Evolutionary conservation across 2,113 vertebrate species (phyloP).

Genomic region (Neomonachus schauinslandi): DNA sequence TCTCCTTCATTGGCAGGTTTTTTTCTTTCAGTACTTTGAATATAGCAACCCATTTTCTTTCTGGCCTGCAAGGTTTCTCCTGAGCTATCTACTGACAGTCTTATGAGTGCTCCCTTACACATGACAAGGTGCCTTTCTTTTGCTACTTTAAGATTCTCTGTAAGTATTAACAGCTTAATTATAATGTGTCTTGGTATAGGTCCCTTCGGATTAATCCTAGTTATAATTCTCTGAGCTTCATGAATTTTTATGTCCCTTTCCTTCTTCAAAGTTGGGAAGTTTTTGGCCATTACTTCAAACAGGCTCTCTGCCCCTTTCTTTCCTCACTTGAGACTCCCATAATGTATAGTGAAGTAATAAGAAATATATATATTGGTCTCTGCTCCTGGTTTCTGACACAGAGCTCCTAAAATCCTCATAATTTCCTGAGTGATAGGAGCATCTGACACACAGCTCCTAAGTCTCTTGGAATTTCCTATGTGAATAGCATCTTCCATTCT

Average conservation of each 20-base stretch:
- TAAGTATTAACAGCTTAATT: background rate
- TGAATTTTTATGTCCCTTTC: background rate
- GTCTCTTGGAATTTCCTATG: background rate
- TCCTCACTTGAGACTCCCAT: background rate
- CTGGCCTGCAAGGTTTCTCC: background rate
- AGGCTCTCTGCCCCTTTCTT: background rate
- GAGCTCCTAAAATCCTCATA: background rate
- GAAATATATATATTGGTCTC: background rate
- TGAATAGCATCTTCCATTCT: background rate
- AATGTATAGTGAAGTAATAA: background rate
- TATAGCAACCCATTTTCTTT: background rate
- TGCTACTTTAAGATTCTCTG: background rate
- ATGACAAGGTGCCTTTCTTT: background rate
- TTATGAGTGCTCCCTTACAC: background rate
- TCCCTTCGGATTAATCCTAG: background rate
- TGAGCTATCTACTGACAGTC: background rate
- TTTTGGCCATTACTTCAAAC: background rate
- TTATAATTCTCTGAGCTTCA: background rate
- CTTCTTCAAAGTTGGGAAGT: background rate
- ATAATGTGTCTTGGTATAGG: background rate
- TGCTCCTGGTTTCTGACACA: background rate
- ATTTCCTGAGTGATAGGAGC: background rate
- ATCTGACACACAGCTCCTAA: background rate
- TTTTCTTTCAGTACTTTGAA: background rate
- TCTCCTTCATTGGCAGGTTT: background rate